These are phyloP conservation scores for Empidonax alnorum DNA, from an alignment of 2,113 vertebrate genomes.

Conservation along the genomic window DNA sequence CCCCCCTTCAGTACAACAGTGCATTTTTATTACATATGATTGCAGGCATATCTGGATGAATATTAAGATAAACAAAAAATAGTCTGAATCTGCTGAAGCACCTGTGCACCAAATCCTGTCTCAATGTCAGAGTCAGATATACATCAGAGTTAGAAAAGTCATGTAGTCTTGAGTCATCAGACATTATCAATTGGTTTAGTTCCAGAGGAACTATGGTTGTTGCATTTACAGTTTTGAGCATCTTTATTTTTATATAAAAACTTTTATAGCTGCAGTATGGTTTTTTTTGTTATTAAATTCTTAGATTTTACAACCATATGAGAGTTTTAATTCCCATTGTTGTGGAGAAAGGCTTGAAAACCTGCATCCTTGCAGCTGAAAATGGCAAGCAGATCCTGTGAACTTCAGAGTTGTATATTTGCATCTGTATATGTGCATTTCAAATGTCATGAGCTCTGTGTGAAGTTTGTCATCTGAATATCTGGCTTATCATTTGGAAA, in stretches of 20 bases:
- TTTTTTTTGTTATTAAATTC: neutral
- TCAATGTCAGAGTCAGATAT: neutral
- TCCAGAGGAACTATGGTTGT: neutral
- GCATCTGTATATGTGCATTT: neutral
- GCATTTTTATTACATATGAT: neutral
- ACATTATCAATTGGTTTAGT: neutral
- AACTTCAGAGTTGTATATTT: neutral
- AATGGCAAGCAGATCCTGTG: neutral
- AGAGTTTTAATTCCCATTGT: neutral
- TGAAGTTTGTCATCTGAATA: neutral
- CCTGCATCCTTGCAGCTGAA: neutral
- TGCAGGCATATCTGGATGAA: neutral
- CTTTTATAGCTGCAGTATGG: neutral
- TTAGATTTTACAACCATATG: neutral
- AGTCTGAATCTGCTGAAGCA: neutral
- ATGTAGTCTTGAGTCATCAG: neutral
- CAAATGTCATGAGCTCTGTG: neutral
- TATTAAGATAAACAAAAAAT: neutral
- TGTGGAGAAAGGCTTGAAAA: neutral
- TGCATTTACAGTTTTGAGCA: neutral
- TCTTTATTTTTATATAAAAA: neutral
- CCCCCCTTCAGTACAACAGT: neutral
- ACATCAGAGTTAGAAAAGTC: neutral
- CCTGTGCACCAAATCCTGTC: neutral
- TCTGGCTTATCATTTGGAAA: neutral